These are phyloP conservation scores for Anguilla megastoma DNA, from an alignment of 2,797 vertebrate species.

Conservation along the genomic window DNA sequence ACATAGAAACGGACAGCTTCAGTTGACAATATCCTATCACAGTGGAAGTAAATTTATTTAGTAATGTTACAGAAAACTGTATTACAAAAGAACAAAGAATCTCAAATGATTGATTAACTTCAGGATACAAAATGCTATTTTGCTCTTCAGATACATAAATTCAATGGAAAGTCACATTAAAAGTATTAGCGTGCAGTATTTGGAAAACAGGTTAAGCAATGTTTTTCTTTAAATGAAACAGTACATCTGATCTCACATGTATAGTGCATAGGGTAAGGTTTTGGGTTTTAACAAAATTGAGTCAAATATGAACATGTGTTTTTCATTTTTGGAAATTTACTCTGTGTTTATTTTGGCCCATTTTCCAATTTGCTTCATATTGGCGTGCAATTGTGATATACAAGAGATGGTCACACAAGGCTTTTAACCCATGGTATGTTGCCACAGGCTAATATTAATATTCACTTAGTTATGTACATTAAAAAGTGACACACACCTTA, in stretches of 20 bases:
- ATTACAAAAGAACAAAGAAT: not conserved
- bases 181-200: slow-evolving; percentile 27
- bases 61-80: not conserved
- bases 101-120: not conserved
- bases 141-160: not conserved
- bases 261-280: slow-evolving; percentile 53
- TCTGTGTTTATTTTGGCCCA: slow-evolving; percentile 66
- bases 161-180: slow-evolving; percentile 15
- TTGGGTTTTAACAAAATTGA: slow-evolving; percentile 59
- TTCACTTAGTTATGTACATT: slow-evolving; percentile 8
- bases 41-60: not conserved
- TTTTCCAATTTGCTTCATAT: slow-evolving; percentile 44
- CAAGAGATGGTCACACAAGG: slow-evolving; percentile 62
- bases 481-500: not conserved
- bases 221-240: slow-evolving; percentile 50
- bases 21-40: not conserved
- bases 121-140: not conserved
- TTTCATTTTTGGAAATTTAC: slow-evolving; percentile 61
- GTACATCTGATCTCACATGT: slow-evolving; percentile 57
- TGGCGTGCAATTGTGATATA: slow-evolving; percentile 63
- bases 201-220: slow-evolving; percentile 34
- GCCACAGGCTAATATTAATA: slow-evolving; percentile 29
- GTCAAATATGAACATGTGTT: slow-evolving; percentile 66
- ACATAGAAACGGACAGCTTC: not conserved
- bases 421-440: slow-evolving; percentile 55